These are phyloP conservation scores for Coleophora deauratella DNA, from an alignment of 2,888 invertebrate genomes.

Conservation along the genomic window DNA sequence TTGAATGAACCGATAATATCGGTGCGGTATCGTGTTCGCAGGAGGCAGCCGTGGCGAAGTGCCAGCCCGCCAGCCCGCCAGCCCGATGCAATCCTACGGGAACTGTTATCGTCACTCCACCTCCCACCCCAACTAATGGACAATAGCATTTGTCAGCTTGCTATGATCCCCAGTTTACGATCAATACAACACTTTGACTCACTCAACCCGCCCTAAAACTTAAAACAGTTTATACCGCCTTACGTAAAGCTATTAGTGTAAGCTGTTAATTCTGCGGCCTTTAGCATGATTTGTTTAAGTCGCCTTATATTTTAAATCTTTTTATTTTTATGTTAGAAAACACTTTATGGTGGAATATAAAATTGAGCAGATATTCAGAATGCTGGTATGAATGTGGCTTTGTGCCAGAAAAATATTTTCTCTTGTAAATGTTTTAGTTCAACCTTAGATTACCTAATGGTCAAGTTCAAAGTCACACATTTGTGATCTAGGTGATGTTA, in stretches of 20 bases:
- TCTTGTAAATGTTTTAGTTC: not conserved
- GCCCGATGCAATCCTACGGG: slow-evolving; percentile 24
- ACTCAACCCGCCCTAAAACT: not conserved
- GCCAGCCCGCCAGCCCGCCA: slow-evolving; percentile 32
- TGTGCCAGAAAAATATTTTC: slow-evolving; percentile 15
- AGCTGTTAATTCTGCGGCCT: too few relatives aligned
- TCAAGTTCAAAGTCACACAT: slow-evolving; percentile 13
- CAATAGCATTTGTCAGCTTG: slow-evolving; percentile 29
- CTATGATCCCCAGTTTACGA: not conserved
- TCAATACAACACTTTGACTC: not conserved
- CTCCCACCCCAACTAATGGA: slow-evolving; percentile 31
- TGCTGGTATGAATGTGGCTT: slow-evolving; percentile 18
- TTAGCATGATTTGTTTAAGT: too few relatives aligned
- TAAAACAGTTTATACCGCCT: slow-evolving; percentile 4
- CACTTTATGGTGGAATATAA: slow-evolving; percentile 17
- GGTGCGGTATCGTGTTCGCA: slow-evolving; percentile 13
- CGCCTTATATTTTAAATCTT: not conserved
- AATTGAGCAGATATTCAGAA: slow-evolving; percentile 20
- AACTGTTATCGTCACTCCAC: slow-evolving; percentile 32
- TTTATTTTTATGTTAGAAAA: slow-evolving; percentile 10
- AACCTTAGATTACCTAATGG: not conserved
- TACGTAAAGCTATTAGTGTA: too few relatives aligned
- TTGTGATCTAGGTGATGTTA: too few relatives aligned
- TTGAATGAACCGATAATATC: slow-evolving; percentile 22
- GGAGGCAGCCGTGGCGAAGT: slow-evolving; percentile 39